phyloP scores from a whole-genome alignment of 2,113 vertebrate genomes.

The Sinocyclocheilus anshuiensis region DNA sequence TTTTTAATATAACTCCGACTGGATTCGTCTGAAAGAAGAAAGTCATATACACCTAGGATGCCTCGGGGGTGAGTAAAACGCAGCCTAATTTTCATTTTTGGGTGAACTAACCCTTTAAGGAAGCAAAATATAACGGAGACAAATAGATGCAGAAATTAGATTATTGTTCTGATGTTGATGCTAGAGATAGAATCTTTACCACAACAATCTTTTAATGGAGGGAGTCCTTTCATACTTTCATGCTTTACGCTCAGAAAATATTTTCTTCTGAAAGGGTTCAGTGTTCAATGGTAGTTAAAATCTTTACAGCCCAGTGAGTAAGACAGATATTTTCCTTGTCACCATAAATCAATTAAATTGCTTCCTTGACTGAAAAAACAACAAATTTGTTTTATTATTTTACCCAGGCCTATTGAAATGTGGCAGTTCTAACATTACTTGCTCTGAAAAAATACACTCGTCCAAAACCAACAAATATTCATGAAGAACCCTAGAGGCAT shows the following conservation, averaged over 20 bases:
- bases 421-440: conserved; percentile 35
- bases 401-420: conserved; percentile 38
- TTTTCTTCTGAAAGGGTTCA: conserved; percentile 28
- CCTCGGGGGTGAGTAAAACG: too few species aligned
- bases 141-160: background rate
- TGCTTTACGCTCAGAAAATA: conserved; percentile 8
- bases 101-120: too few species aligned
- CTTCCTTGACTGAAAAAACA: conserved; percentile 44
- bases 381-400: conserved; percentile 43
- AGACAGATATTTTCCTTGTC: conserved; percentile 41
- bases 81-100: too few species aligned
- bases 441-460: conserved; percentile 11
- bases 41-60: too few species aligned
- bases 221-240: background rate
- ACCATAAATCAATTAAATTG: conserved; percentile 49
- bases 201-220: background rate
- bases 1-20: too few species aligned
- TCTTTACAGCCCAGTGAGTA: conserved; percentile 32
- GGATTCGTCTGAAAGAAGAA: too few species aligned
- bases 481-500: background rate
- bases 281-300: conserved; percentile 28
- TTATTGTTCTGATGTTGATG: background rate
- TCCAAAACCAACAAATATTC: conserved; percentile 44
- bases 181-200: background rate
- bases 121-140: too few species aligned